Conservation (phyloP, 1,140 invertebrate genomes). For the Adelges cooleyi region DNA sequence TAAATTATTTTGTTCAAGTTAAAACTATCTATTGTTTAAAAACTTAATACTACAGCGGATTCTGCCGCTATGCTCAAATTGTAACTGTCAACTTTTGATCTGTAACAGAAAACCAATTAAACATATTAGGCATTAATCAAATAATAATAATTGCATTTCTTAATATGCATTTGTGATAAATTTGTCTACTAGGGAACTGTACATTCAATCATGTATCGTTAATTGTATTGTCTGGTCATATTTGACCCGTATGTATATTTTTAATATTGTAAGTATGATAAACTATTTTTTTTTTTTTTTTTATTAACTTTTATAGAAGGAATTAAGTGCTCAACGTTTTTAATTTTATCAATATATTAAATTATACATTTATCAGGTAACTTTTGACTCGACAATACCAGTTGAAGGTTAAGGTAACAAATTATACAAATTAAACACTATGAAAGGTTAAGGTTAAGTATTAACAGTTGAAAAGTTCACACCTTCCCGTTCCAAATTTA, state of each 20-base stretch:
- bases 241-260: not conserved
- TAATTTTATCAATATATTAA: not conserved
- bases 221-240: not conserved
- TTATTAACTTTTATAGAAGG: too few relatives aligned
- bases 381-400: too few relatives aligned
- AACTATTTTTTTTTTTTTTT: too few relatives aligned
- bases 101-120: not conserved
- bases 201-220: not conserved
- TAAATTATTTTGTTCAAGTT: too few relatives aligned
- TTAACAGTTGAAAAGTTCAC: too few relatives aligned
- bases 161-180: not conserved
- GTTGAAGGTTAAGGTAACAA: too few relatives aligned
- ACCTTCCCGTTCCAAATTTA: too few relatives aligned
- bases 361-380: too few relatives aligned
- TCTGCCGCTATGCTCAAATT: slow-evolving; percentile 1
- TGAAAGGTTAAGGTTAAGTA: not conserved
- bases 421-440: not conserved
- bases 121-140: not conserved
- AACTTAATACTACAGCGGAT: slow-evolving; percentile 5
- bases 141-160: not conserved
- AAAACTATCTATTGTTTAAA: too few relatives aligned
- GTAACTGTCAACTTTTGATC: not conserved
- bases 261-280: not conserved
- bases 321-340: too few relatives aligned
- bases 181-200: not conserved